phyloP scores from a whole-genome alignment of 2,888 invertebrate genomes.

The Tiliacea citrago region DNA sequence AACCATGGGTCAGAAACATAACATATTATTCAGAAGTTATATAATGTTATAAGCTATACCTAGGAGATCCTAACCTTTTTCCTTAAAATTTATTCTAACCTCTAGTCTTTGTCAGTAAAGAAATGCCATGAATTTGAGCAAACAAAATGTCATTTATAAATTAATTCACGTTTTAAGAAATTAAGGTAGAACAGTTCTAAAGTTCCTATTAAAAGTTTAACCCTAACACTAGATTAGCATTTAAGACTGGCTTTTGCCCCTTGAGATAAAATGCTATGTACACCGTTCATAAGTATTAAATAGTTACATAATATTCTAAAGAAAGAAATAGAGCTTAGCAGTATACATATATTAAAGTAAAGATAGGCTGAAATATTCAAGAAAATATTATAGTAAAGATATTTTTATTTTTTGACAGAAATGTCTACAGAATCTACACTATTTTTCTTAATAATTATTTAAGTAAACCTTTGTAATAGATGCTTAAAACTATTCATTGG shows the following conservation, averaged over 20 bases:
- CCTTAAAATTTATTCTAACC: slow-evolving; percentile 68
- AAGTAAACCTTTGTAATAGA: slow-evolving; percentile 55
- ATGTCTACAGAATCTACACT: slow-evolving; percentile 47
- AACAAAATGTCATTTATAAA: slow-evolving; percentile 78
- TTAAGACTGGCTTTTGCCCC: slow-evolving; percentile 66
- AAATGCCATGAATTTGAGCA: slow-evolving; percentile 90
- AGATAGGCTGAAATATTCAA: slow-evolving; percentile 47
- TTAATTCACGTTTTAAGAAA: slow-evolving; percentile 54
- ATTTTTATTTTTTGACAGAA: slow-evolving; percentile 26
- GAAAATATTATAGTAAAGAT: slow-evolving; percentile 40
- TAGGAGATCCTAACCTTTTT: slow-evolving; percentile 82
- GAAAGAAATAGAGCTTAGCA: slow-evolving; percentile 34
- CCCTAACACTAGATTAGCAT: slow-evolving; percentile 50
- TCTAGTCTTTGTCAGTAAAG: slow-evolving; percentile 82
- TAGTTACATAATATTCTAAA: slow-evolving; percentile 29
- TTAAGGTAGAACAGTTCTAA: slow-evolving; percentile 46
- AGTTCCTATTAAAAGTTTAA: slow-evolving; percentile 32
- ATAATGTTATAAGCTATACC: slow-evolving; percentile 66
- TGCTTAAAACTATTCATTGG: slow-evolving; percentile 79
- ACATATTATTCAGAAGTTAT: slow-evolving; percentile 67
- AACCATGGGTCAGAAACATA: slow-evolving; percentile 74
- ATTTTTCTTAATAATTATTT: slow-evolving; percentile 49
- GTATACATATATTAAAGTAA: slow-evolving; percentile 11
- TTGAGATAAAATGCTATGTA: slow-evolving; percentile 61
- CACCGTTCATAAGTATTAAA: slow-evolving; percentile 45